These are phyloP conservation scores for Ips typographus DNA, from an alignment of 1,140 invertebrate genomes.

Conservation along the genomic window DNA sequence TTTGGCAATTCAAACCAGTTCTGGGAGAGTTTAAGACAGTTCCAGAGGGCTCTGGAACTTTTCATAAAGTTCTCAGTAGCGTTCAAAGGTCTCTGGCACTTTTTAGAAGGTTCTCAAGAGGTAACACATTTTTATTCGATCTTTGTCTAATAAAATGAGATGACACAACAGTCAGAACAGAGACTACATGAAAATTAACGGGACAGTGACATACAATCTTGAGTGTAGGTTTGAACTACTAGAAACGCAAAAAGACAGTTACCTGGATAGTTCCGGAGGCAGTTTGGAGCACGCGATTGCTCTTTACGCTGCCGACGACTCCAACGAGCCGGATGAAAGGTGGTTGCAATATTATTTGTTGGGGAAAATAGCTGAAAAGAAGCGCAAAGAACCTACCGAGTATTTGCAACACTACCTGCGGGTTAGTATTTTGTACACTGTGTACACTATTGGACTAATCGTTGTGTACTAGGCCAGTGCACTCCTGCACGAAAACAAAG, in stretches of 20 bases:
- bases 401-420: slow-evolving; percentile 79
- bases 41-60: too few relatives aligned
- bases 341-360: slow-evolving; percentile 94
- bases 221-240: slow-evolving; percentile 64
- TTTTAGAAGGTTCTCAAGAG: too few relatives aligned
- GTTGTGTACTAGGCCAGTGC: slow-evolving; percentile 62
- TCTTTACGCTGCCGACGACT: slow-evolving; percentile 56
- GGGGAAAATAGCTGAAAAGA: slow-evolving; percentile 87
- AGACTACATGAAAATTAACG: too few relatives aligned
- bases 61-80: too few relatives aligned
- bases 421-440: slow-evolving; percentile 50
- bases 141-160: too few relatives aligned
- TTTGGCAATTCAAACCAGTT: too few relatives aligned
- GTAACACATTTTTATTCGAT: too few relatives aligned
- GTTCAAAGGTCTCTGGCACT: too few relatives aligned
- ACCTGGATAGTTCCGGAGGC: slow-evolving; percentile 71
- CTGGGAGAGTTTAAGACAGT: too few relatives aligned
- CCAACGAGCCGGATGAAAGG: slow-evolving; percentile 66
- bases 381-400: slow-evolving; percentile 67
- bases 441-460: not conserved
- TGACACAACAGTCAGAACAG: too few relatives aligned
- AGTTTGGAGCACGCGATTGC: slow-evolving; percentile 75
- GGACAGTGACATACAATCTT: not conserved
- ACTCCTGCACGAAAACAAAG: slow-evolving; percentile 76
- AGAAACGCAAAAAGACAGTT: slow-evolving; percentile 74